Percentiles rank a stretch among this genome's conserved stretches.
Conservation (phyloP, 2,113 vertebrate species). For the Pelobates fuscus region DNA sequence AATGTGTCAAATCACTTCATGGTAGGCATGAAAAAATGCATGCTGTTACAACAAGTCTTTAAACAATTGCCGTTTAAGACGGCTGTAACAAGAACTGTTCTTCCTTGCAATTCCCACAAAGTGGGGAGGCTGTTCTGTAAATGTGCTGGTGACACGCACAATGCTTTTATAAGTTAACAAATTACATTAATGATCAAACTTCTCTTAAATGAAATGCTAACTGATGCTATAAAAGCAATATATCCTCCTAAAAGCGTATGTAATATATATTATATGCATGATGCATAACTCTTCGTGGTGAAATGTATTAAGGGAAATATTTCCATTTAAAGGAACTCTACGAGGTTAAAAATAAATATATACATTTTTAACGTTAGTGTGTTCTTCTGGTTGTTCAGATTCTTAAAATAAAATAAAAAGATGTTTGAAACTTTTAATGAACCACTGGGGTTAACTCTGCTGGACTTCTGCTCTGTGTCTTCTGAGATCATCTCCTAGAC, state of each 20-base stretch:
- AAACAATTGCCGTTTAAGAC: constrained; percentile 43
- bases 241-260: constrained; percentile 10
- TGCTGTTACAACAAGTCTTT: constrained; percentile 40
- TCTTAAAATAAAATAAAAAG: too few relatives aligned
- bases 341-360: too few relatives aligned
- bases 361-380: too few relatives aligned
- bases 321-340: too few relatives aligned
- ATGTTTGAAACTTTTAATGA: too few relatives aligned
- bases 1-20: constrained; percentile 46
- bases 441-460: too few relatives aligned
- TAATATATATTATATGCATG: not conserved
- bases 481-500: too few relatives aligned
- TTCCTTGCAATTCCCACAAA: constrained; percentile 40
- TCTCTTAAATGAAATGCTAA: not conserved
- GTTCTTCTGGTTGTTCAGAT: too few relatives aligned
- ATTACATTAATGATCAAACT: constrained; percentile 4
- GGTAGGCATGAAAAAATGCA: constrained; percentile 43
- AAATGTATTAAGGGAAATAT: too few relatives aligned
- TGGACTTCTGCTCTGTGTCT: too few relatives aligned
- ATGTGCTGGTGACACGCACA: constrained; percentile 39
- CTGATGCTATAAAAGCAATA: too few relatives aligned
- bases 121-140: constrained; percentile 25
- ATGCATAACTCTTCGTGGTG: too few relatives aligned
- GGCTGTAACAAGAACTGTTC: constrained; percentile 38
- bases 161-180: constrained; percentile 13